Base-by-base conservation (phyloP, 53 echinoderm and acorn worm species). In the Echinometra lucunter region DNA sequence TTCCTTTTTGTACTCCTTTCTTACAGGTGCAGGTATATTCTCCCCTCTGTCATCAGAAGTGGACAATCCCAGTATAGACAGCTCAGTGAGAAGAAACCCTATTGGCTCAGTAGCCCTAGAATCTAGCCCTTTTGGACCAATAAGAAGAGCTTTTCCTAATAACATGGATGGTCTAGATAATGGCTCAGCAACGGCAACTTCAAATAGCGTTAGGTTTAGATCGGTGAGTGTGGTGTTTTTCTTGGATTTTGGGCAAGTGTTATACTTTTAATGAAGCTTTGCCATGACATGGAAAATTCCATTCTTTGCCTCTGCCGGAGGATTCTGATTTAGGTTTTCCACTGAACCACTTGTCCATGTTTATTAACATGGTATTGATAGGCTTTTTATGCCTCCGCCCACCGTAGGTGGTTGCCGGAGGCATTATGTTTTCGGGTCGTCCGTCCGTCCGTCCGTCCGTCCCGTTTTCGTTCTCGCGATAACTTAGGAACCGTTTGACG, bases 101-200 rank as follows among this genome's bases (percentile, higher is more conserved):
- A 96, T 98, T 95, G 98, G 98, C 49, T 97, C 96, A 18, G 96
- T 98, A 49, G 95, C 93, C 49, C 25, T 97, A 11, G 96, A 96
- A 37, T 94, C 96, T 40, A 93, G 94, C 96, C 90, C 95, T 12
- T 96, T 82, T 88, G 66, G 88, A 66, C 78, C 90, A 83, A 95
- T 82, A 30, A 94, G 94, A 60, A 82, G 85, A 47, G 94, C 85
- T 45, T 67, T 94, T 45, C 82, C 83, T 40, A 82, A 58, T 58
- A 44, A 94, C 67, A 4, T 83, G 40, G 94, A 94, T 83, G 85
- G 63, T 42, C 27, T 83, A 58, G 94, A 83, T 40, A 82, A 83
- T 94, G 87, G 60, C 19, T 42, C 70, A 40, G 11, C 92, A 91
- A 45, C 70, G 21, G 17, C 94, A 21, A 83, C 94, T 27, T 44